These are phyloP conservation scores for Barypeithes pellucidus DNA, from an alignment of 2,888 invertebrate genomes.

Conservation along the genomic window DNA sequence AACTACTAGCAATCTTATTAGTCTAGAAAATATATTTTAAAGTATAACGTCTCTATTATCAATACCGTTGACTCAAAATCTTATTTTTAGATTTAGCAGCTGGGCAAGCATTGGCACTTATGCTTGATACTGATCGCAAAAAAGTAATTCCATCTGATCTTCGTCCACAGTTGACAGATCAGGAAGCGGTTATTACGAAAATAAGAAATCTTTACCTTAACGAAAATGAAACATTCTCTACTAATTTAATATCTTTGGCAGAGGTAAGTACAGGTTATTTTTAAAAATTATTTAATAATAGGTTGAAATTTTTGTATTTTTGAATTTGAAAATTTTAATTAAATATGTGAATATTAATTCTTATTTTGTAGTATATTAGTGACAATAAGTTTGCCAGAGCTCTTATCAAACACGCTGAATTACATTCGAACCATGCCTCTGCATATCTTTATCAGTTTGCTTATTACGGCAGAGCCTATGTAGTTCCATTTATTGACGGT, in stretches of 20 bases:
- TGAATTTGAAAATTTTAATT: neutral
- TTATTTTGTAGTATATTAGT: neutral
- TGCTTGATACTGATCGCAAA: neutral
- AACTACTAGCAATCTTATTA: too few relatives aligned
- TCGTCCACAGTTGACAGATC: neutral
- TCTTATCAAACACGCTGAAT: neutral
- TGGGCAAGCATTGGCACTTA: neutral
- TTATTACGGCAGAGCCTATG: neutral
- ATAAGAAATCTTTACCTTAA: slow-evolving; percentile 32
- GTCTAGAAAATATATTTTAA: too few relatives aligned
- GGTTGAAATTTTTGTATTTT: too few relatives aligned
- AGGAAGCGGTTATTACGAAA: neutral
- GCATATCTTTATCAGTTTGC: slow-evolving; percentile 17
- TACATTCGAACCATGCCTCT: neutral
- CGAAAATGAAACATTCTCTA: slow-evolving; percentile 16
- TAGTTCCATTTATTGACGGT: neutral
- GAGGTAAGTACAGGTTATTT: slow-evolving; percentile 15
- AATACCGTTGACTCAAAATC: too few relatives aligned
- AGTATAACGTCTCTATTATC: too few relatives aligned
- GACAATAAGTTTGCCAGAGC: slow-evolving; percentile 9
- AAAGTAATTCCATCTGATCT: slow-evolving; percentile 29
- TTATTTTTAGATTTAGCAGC: slow-evolving; percentile 12
- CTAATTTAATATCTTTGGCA: slow-evolving; percentile 17
- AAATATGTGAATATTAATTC: neutral
- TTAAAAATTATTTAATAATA: too few relatives aligned